These are phyloP conservation scores for Himalopsyche tibetana DNA, from an alignment of 2,888 invertebrate genomes.

Conservation along the genomic window DNA sequence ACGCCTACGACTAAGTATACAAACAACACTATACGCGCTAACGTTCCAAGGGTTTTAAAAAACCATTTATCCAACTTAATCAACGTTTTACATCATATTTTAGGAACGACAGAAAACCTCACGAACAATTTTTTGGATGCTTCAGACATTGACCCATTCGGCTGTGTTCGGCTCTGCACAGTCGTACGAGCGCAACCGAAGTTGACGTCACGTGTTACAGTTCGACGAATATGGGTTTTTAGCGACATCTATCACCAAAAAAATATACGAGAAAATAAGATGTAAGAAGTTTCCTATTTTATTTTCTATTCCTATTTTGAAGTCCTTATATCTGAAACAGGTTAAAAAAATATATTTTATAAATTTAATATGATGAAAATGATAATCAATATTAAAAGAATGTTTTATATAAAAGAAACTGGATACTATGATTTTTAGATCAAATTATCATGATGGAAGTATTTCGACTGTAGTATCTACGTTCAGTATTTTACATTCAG, in stretches of 20 bases:
- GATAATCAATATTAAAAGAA: no score
- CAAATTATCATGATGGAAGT: no score
- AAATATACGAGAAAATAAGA: not conserved
- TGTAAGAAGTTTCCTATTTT: conserved; percentile 43
- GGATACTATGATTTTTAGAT: no score
- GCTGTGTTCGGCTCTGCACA: conserved; percentile 80
- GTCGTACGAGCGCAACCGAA: conserved; percentile 74
- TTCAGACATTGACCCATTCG: conserved; percentile 85
- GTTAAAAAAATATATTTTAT: no score
- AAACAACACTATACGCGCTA: conserved; percentile 60
- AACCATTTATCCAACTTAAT: conserved; percentile 77
- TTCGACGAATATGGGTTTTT: conserved; percentile 65
- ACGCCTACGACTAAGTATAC: conserved; percentile 56
- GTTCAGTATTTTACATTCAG: no score
- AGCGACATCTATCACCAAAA: conserved; percentile 64
- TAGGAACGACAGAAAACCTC: conserved; percentile 65
- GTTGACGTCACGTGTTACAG: conserved; percentile 71
- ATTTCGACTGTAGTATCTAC: no score
- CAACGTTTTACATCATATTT: conserved; percentile 77
- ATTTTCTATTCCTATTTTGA: no score
- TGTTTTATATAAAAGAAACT: no score
- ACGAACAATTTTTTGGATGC: conserved; percentile 80
- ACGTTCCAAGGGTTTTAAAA: conserved; percentile 70
- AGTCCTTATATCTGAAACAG: no score
- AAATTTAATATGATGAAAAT: no score